Percentiles rank a stretch among this genome's conserved stretches.
Conservation (phyloP, 2,113 vertebrate genomes). For the Abramis brama region DNA sequence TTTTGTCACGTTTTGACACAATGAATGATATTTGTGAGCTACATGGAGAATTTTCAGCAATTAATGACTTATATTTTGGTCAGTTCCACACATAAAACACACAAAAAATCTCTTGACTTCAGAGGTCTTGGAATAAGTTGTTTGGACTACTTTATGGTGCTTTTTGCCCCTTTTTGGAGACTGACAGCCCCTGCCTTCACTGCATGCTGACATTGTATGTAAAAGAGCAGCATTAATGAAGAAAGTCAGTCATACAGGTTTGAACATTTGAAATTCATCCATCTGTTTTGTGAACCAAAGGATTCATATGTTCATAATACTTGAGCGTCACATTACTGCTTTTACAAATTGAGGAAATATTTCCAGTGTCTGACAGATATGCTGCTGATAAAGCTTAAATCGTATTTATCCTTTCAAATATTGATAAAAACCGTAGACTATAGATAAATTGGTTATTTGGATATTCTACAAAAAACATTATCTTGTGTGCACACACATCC, state of each 20-base stretch:
- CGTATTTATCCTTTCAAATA: background rate
- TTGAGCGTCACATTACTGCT: background rate
- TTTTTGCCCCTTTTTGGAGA: background rate
- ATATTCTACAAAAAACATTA: background rate
- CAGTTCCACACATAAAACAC: background rate
- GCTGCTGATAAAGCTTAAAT: background rate
- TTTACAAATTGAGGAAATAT: background rate
- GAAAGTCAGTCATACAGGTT: background rate
- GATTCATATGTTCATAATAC: background rate
- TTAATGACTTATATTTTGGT: background rate
- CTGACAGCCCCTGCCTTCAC: background rate
- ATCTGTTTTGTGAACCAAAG: background rate
- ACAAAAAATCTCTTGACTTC: background rate
- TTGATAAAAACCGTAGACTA: background rate
- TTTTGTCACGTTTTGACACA: background rate
- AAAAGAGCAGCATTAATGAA: background rate
- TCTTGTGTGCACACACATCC: constrained; percentile 1
- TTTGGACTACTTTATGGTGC: background rate
- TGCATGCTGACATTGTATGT: background rate
- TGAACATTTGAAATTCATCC: background rate
- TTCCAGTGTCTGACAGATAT: background rate
- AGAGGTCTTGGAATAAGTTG: background rate
- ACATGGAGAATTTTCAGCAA: background rate
- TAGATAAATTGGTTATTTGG: background rate
- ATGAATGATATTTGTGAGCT: background rate